Conservation (phyloP, 1,140 invertebrate genomes). For the Bombus difficillimus region DNA sequence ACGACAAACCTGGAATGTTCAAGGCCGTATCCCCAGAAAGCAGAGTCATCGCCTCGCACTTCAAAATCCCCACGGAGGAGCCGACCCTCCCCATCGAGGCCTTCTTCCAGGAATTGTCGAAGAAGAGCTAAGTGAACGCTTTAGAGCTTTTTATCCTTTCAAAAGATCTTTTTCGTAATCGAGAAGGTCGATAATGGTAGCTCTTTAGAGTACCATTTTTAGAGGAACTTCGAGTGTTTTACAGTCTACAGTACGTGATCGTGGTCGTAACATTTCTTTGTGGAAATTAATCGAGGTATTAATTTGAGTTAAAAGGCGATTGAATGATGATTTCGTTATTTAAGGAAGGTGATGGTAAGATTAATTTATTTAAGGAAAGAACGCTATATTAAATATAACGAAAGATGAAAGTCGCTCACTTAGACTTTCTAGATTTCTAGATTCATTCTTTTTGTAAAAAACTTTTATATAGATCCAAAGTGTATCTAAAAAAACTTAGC, state of each 20-base stretch:
- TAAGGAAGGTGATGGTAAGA: background rate
- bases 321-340: background rate
- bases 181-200: background rate
- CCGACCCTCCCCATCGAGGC: slow-evolving; percentile 83
- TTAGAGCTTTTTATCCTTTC: background rate
- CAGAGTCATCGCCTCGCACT: slow-evolving; percentile 71
- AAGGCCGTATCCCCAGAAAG: slow-evolving; percentile 79
- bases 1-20: slow-evolving; percentile 80
- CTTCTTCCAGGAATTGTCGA: slow-evolving; percentile 81
- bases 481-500: too few relatives aligned
- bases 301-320: background rate
- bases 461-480: too few relatives aligned
- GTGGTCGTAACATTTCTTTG: background rate
- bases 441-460: too few relatives aligned
- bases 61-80: slow-evolving; percentile 81
- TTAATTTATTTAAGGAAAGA: too few relatives aligned
- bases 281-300: background rate
- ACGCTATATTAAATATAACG: too few relatives aligned
- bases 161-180: background rate
- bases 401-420: too few relatives aligned
- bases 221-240: background rate
- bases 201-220: background rate
- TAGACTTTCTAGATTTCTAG: too few relatives aligned
- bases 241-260: background rate
- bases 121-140: slow-evolving; percentile 64